Evolutionary conservation across 2,888 invertebrate species (phyloP).

Genomic region (Catocala fraxini): DNA sequence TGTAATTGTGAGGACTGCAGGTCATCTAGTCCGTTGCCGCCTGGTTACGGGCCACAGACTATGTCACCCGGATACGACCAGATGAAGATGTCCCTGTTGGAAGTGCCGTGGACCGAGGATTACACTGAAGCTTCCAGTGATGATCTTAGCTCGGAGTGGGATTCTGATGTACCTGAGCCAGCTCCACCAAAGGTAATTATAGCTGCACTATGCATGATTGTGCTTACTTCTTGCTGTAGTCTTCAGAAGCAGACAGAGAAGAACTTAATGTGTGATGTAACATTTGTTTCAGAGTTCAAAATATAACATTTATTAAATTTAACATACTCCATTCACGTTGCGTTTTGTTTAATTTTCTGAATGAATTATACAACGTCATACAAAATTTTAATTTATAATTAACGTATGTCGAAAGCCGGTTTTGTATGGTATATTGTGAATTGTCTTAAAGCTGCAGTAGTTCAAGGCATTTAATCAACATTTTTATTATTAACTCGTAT

Average conservation of each 20-base stretch:
- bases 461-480: slow-evolving; percentile 3
- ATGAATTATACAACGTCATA: background rate
- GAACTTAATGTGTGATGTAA: background rate
- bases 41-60: slow-evolving; percentile 79
- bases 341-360: slow-evolving; percentile 1
- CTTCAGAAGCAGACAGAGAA: background rate
- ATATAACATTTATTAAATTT: background rate
- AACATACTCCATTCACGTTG: background rate
- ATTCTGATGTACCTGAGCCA: slow-evolving; percentile 92
- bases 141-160: slow-evolving; percentile 97
- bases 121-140: slow-evolving; percentile 97
- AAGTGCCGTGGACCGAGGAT: slow-evolving; percentile 92
- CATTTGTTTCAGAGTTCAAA: background rate
- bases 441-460: background rate
- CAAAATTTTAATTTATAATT: slow-evolving; percentile 1
- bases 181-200: slow-evolving; percentile 73
- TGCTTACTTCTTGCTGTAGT: background rate
- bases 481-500: background rate
- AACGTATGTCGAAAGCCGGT: slow-evolving; percentile 6
- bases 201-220: background rate
- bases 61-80: slow-evolving; percentile 92
- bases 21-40: slow-evolving; percentile 84
- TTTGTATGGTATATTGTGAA: background rate
- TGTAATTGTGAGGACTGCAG: slow-evolving; percentile 83
- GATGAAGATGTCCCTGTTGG: slow-evolving; percentile 92